These are phyloP conservation scores for Cygnus buccinator DNA, from an alignment of 2,113 vertebrate species.

Conservation along the genomic window DNA sequence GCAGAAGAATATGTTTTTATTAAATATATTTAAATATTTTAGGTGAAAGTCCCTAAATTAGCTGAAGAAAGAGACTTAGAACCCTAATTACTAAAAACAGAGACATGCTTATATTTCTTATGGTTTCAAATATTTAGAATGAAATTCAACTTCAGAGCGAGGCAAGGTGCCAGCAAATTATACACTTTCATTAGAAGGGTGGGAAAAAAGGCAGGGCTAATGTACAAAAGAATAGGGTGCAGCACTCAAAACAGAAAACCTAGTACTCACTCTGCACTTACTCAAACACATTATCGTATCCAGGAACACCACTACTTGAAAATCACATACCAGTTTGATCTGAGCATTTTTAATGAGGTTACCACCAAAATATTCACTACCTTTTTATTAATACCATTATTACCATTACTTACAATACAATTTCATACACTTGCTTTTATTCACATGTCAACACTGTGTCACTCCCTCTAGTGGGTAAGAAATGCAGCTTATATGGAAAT, in stretches of 20 bases:
- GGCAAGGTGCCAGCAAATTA: background rate
- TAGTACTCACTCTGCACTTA: background rate
- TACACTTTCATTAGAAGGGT: background rate
- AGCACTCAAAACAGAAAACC: background rate
- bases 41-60: background rate
- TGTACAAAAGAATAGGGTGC: background rate
- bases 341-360: background rate
- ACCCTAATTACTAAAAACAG: constrained; percentile 2
- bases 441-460: background rate
- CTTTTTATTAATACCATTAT: background rate
- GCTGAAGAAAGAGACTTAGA: background rate
- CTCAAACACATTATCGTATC: background rate
- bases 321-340: background rate
- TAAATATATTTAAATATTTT: background rate
- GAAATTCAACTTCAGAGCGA: background rate
- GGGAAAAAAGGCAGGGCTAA: constrained; percentile 9
- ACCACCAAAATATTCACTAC: background rate
- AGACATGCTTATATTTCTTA: background rate
- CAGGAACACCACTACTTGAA: background rate
- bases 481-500: background rate
- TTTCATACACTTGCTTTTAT: background rate
- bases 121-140: background rate
- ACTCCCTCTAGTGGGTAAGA: constrained; percentile 50
- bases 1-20: background rate
- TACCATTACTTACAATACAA: background rate